phyloP scores from a whole-genome alignment of 2,888 invertebrate genomes.

The Pyrochroa serraticornis region DNA sequence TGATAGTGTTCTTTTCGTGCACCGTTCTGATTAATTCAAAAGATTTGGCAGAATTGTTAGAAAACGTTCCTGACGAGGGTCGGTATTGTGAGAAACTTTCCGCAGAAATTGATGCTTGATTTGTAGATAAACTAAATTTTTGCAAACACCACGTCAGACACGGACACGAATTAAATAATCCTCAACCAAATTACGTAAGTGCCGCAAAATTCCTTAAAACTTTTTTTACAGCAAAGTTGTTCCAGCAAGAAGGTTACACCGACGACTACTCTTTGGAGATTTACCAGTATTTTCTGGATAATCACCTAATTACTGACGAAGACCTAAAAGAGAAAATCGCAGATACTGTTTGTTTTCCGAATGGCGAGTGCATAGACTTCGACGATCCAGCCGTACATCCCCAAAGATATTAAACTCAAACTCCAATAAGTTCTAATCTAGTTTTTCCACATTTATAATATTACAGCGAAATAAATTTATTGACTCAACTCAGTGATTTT shows the following conservation, averaged over 20 bases:
- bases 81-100: neutral
- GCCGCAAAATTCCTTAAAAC: neutral
- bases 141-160: neutral
- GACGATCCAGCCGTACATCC: conserved; percentile 2
- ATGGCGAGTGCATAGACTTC: neutral
- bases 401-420: neutral
- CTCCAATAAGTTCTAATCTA: neutral
- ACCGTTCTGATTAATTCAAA: neutral
- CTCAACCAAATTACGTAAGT: neutral
- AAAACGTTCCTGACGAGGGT: neutral
- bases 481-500: neutral
- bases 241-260: neutral
- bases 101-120: neutral
- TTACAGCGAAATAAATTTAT: neutral
- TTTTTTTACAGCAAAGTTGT: neutral
- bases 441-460: neutral
- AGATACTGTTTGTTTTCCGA: conserved; percentile 1
- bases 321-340: neutral
- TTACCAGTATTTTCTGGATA: neutral
- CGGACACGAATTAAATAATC: neutral
- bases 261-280: neutral
- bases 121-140: neutral
- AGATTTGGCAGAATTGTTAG: neutral
- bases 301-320: neutral
- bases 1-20: neutral